A percentile compares a stretch with the other conserved stretches of the same genome.
These are phyloP conservation scores for Plotosus lineatus DNA, from an alignment of 2,113 vertebrate species.

Conservation along the genomic window DNA sequence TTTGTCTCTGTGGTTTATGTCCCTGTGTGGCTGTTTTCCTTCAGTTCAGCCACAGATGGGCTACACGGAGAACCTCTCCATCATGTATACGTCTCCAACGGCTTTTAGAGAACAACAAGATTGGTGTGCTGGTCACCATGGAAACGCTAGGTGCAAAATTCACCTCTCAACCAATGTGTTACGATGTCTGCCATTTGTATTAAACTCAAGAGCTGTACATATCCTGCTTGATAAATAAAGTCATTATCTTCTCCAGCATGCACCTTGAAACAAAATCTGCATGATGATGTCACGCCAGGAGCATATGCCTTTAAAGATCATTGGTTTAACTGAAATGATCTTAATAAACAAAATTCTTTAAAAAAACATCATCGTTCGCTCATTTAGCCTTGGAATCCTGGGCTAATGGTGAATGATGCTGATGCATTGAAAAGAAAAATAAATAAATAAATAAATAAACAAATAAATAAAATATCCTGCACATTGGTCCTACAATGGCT, in stretches of 20 bases:
- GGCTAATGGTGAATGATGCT: conserved; percentile 10
- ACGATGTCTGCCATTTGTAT: conserved; percentile 38
- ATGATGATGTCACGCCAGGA: neutral
- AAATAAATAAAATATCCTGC: neutral
- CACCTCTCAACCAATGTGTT: conserved; percentile 42
- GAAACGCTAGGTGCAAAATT: conserved; percentile 51
- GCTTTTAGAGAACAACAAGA: conserved; percentile 34
- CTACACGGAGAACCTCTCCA: conserved; percentile 8
- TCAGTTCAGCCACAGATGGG: conserved; percentile 1
- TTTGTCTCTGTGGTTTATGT: conserved; percentile 3
- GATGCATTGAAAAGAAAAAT: conserved; percentile 19
- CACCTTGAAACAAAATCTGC: conserved; percentile 1
- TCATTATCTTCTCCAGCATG: conserved; percentile 2
- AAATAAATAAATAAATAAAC: neutral
- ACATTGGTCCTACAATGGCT: neutral
- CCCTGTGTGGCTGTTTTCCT: neutral
- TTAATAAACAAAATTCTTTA: conserved; percentile 31
- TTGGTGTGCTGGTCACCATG: conserved; percentile 52
- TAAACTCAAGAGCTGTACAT: conserved; percentile 15
- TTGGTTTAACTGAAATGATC: neutral
- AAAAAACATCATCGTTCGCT: neutral
- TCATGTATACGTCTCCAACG: conserved; percentile 17
- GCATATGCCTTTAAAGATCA: neutral
- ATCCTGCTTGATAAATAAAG: conserved; percentile 12
- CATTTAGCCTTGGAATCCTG: neutral